Evolutionary conservation across 1,140 invertebrate species (phyloP).

Genomic region (Neotoxoptera formosana): DNA sequence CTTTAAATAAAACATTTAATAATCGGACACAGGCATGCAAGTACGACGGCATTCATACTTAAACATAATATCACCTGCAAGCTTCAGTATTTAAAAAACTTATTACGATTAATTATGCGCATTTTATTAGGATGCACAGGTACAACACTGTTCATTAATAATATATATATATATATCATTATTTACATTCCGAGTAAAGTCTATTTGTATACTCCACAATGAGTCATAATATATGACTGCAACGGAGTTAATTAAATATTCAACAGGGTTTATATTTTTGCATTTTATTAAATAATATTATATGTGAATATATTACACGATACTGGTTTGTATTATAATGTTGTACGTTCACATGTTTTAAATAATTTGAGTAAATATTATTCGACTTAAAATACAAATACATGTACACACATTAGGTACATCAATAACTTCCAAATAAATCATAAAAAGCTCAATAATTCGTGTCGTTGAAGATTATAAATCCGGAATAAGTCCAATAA

Average conservation of each 20-base stretch:
- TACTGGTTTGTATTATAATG: background rate
- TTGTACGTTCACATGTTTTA: background rate
- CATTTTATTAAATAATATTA: background rate
- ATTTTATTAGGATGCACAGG: background rate
- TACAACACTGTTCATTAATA: background rate
- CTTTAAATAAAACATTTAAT: slow-evolving; percentile 13
- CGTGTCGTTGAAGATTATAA: background rate
- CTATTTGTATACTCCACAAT: background rate
- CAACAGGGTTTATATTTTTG: background rate
- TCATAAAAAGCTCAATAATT: background rate
- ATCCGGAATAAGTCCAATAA: background rate
- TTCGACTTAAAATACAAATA: background rate
- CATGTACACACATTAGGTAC: background rate
- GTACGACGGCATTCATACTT: background rate
- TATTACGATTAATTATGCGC: background rate
- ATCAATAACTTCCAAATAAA: background rate
- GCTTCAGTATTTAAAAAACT: background rate
- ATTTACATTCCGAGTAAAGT: background rate
- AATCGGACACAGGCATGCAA: background rate
- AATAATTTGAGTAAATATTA: background rate
- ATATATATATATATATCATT: background rate
- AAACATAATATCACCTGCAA: too few species aligned
- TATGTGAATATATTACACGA: background rate
- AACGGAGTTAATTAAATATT: background rate
- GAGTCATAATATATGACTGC: background rate